Evolutionary conservation across 2,888 invertebrate genomes (phyloP), one percentile per base, ranked within the genome.

Genomic region (Bimastos eiseni): DNA sequence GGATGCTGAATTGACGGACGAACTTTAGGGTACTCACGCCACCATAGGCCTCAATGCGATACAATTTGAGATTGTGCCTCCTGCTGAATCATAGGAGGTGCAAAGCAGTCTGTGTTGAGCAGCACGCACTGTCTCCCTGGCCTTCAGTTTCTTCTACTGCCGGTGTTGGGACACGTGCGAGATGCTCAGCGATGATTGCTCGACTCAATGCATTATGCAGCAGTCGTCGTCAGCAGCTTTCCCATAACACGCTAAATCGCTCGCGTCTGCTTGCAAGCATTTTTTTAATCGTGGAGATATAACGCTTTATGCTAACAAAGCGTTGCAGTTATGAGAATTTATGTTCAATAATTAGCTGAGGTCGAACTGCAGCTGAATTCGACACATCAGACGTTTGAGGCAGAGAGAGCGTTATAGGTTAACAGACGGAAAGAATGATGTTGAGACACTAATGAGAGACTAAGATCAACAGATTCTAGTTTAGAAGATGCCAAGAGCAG

Each of bases 91-190:
- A 30, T 2, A 70, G 8, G n/a, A 70, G 70, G n/a, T 70, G 70
- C 4, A 70, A n/a, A 49, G 30, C n/a, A n/a, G 70, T n/a, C 70
- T 70, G 11, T 70, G 70, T 70, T 70, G 70, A n/a, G n/a, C 70
- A 70, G 70, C 70, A n/a, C 70, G 70, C 13, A 70, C 70, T 70
- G 70, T 70, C 70, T 70, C 70, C n/a, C 70, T n/a, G 70, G 70
- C 70, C n/a, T 70, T 70, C 70, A 70, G n/a, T 70, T 70, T 70
- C 70, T 6, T 70, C 8, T 70, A n/a, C 70, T 70, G 70, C 30
- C 70, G 70, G 70, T 70, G 70, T 70, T 70, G 70, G 11, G 70
- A 70, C 70, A 70, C n/a, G 70, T 70, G 70, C 70, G 70, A 70
- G 70, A 70, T 70, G 70, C n/a, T 70, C 70, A n/a, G 70, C 70